Evolutionary conservation across 2,113 vertebrate species (phyloP).

Genomic region (Neogale vison): DNA sequence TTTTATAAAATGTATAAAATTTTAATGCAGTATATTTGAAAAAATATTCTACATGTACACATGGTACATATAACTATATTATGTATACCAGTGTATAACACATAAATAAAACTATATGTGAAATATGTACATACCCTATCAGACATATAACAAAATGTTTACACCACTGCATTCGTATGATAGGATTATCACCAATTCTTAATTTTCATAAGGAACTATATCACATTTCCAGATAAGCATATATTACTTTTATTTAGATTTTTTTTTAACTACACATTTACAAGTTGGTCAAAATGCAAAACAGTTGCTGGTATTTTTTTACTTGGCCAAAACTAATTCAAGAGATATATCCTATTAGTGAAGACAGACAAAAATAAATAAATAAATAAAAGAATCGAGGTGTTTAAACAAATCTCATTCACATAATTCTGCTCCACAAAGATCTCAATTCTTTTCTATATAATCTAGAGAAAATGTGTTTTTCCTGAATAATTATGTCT

Average conservation of each 20-base stretch:
- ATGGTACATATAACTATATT: not conserved
- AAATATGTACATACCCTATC: not conserved
- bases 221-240: not conserved
- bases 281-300: not conserved
- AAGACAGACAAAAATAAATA: not conserved
- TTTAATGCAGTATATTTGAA: not conserved
- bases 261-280: not conserved
- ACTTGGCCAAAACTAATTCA: not conserved
- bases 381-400: not conserved
- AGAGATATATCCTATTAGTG: not conserved
- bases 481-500: not conserved
- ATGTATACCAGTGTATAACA: not conserved
- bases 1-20: not conserved
- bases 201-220: not conserved
- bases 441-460: not conserved
- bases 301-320: not conserved
- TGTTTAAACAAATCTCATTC: not conserved
- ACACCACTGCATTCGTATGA: not conserved
- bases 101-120: not conserved
- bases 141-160: not conserved
- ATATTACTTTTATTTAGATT: not conserved
- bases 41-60: not conserved
- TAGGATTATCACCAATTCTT: not conserved
- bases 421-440: not conserved
- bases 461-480: not conserved